A percentile compares a stretch with the other conserved stretches of the same genome.
phyloP scores from a whole-genome alignment of 2,113 vertebrate genomes.

The Theristicus caerulescens region DNA sequence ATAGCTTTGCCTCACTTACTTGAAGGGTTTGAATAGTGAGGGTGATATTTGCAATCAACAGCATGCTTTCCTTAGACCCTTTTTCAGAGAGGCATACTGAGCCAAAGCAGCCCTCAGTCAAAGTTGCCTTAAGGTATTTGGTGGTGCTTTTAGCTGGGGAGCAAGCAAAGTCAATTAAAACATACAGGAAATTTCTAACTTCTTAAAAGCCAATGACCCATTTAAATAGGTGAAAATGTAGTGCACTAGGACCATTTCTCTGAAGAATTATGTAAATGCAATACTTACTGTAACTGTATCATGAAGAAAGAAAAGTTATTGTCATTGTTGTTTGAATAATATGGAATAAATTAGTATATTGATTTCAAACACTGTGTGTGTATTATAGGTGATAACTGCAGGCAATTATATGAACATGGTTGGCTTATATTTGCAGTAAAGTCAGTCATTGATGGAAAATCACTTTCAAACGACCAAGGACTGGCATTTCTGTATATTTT shows the following conservation, averaged over 20 bases:
- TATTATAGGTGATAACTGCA: not conserved
- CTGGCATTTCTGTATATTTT: not conserved
- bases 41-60: not conserved
- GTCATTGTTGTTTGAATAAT: not conserved
- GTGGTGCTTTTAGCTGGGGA: not conserved
- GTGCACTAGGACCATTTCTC: not conserved
- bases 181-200: not conserved
- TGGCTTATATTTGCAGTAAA: not conserved
- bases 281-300: not conserved
- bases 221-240: constrained; percentile 1
- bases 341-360: not conserved
- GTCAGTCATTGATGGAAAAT: not conserved
- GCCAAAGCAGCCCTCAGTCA: not conserved
- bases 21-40: not conserved
- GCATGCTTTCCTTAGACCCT: not conserved
- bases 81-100: not conserved
- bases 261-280: not conserved
- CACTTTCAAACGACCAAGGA: not conserved
- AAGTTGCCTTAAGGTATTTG: not conserved
- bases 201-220: not conserved
- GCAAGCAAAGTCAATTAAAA: not conserved
- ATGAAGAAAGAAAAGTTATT: not conserved
- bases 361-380: not conserved
- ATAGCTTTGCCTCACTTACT: not conserved
- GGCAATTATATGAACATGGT: not conserved